Percentiles rank a stretch among this genome's conserved stretches.
phyloP scores from a whole-genome alignment of 1,140 invertebrate genomes.

The Oreohelix idahoensis region DNA sequence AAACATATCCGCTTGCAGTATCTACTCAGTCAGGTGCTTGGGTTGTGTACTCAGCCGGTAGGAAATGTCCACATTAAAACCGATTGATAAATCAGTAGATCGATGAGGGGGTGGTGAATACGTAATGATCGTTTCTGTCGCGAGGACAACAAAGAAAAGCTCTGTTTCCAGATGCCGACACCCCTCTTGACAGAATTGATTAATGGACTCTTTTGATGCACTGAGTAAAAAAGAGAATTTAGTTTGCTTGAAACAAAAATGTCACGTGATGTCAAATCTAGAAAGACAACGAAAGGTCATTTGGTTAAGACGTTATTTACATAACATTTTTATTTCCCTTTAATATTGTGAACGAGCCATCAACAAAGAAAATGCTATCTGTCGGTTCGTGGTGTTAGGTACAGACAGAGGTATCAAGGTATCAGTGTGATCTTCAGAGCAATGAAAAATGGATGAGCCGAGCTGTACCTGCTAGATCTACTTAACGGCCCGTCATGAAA shows the following conservation, averaged over 20 bases:
- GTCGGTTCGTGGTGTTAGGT: not conserved
- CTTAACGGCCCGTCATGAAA: no score
- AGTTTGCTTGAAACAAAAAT: no score
- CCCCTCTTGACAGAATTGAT: not conserved
- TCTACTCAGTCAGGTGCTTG: no score
- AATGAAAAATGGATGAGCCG: no score
- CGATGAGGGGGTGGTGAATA: not conserved
- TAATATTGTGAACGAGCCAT: not conserved
- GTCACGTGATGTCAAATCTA: no score
- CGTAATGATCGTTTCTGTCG: not conserved
- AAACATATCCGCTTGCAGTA: no score
- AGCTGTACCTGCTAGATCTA: no score
- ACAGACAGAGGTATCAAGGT: no score
- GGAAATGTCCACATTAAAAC: no score
- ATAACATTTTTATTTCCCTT: not conserved
- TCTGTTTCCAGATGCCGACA: not conserved
- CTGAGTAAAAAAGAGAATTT: no score
- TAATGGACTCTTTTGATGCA: not conserved
- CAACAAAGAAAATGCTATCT: not conserved
- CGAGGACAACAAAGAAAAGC: not conserved
- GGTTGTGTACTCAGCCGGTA: no score
- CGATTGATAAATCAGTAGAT: not conserved
- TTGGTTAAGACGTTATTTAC: not conserved
- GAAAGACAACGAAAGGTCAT: not conserved
- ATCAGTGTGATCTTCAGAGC: no score